phyloP scores from a whole-genome alignment of 1,140 invertebrate species.

The Drosophila ananassae region DNA sequence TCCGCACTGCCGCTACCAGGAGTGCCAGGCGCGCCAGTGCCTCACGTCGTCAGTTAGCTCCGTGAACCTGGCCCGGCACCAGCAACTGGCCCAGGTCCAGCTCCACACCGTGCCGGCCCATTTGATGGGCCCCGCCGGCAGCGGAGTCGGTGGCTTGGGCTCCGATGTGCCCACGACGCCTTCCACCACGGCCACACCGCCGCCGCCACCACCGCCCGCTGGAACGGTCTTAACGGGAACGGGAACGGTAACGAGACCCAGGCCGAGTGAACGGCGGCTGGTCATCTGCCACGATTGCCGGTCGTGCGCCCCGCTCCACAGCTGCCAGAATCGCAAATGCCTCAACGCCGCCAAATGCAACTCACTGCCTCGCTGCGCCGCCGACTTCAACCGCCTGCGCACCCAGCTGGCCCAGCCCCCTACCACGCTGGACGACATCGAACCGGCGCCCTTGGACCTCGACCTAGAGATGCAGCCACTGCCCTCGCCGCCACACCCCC shows the following conservation, averaged over 20 bases:
- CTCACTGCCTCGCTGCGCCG: slow-evolving; percentile 84
- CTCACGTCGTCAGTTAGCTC: slow-evolving; percentile 71
- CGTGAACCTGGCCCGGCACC: slow-evolving; percentile 74
- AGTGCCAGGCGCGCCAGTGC: slow-evolving; percentile 67
- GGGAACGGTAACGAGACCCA: neutral
- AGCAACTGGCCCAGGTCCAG: slow-evolving; percentile 77
- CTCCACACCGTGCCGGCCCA: slow-evolving; percentile 78
- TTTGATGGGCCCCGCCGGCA: slow-evolving; percentile 42
- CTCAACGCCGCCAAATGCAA: slow-evolving; percentile 84
- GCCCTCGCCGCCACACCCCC: slow-evolving; percentile 43
- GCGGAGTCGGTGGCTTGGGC: too few relatives aligned
- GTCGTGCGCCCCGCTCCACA: slow-evolving; percentile 72
- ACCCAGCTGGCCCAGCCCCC: slow-evolving; percentile 79
- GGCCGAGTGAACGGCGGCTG: slow-evolving; percentile 54
- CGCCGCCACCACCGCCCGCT: slow-evolving; percentile 40
- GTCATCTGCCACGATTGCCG: slow-evolving; percentile 81
- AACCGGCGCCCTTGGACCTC: slow-evolving; percentile 70
- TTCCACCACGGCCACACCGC: slow-evolving; percentile 71
- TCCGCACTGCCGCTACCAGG: slow-evolving; percentile 79
- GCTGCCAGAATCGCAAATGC: slow-evolving; percentile 83
- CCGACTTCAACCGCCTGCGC: slow-evolving; percentile 81
- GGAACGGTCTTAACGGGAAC: neutral
- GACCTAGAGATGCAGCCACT: slow-evolving; percentile 54
- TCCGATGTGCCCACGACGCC: slow-evolving; percentile 74
- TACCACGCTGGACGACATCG: slow-evolving; percentile 75